Evolutionary conservation across 1,140 invertebrate genomes (phyloP).

Genomic region (Hestina assimilis): DNA sequence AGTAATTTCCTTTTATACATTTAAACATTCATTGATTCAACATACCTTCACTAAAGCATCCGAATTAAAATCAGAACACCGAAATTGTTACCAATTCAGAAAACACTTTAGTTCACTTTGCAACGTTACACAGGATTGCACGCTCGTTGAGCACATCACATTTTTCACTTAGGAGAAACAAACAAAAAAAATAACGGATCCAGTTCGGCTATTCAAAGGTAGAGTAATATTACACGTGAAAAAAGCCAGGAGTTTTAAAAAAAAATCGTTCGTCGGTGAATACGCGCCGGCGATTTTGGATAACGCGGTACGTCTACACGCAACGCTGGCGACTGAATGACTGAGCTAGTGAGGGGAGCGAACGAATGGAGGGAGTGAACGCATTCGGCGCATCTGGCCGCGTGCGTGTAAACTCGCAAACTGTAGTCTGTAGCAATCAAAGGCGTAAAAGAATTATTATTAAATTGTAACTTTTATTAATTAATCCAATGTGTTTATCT

Average conservation of each 20-base stretch:
- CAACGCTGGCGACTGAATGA: conserved; percentile 52
- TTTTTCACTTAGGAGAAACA: conserved; percentile 66
- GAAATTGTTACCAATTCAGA: conserved; percentile 60
- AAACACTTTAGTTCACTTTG: conserved; percentile 69
- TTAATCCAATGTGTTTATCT: not conserved
- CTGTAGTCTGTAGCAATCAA: conserved; percentile 13
- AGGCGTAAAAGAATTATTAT: conserved; percentile 17
- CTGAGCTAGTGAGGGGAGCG: conserved; percentile 44
- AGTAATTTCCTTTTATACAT: not conserved
- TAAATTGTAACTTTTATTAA: not conserved
- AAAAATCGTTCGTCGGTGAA: conserved; percentile 47
- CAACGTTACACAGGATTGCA: conserved; percentile 63
- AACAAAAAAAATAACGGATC: conserved; percentile 49
- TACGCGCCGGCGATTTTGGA: conserved; percentile 37
- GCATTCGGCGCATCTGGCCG: conserved; percentile 53
- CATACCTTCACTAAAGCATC: conserved; percentile 24
- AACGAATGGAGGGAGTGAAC: conserved; percentile 49
- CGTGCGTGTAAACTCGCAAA: conserved; percentile 42
- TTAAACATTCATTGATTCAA: not conserved
- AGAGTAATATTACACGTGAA: conserved; percentile 43
- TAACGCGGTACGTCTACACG: conserved; percentile 35
- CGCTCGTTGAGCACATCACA: conserved; percentile 69
- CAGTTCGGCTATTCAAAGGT: conserved; percentile 43
- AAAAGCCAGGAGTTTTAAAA: conserved; percentile 49
- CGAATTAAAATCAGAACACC: conserved; percentile 37